Evolutionary conservation across 2,888 invertebrate species (phyloP).

Genomic region (Drosophila subquinaria): DNA sequence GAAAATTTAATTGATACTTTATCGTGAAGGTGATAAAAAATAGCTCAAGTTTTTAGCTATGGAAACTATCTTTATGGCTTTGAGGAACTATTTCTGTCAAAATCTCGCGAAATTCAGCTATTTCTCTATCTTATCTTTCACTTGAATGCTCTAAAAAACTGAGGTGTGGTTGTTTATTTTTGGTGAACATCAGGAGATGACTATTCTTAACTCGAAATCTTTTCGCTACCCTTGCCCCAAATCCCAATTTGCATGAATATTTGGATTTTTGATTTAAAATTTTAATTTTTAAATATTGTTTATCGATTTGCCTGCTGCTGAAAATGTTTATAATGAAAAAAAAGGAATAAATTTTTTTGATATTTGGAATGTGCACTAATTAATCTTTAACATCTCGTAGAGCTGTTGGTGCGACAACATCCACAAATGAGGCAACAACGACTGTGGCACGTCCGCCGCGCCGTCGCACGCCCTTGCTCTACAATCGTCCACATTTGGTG

Average conservation of each 20-base stretch:
- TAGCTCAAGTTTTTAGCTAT: not conserved
- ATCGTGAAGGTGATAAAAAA: not conserved
- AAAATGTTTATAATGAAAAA: slow-evolving; percentile 1
- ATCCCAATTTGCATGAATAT: slow-evolving; percentile 35
- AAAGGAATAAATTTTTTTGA: not conserved
- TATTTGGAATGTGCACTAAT: not conserved
- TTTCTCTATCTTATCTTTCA: slow-evolving; percentile 12
- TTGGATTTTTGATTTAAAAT: slow-evolving; percentile 20
- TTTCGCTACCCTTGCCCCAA: too few relatives aligned
- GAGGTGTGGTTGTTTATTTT: slow-evolving; percentile 1
- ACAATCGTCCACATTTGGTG: slow-evolving; percentile 73
- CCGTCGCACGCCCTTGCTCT: slow-evolving; percentile 73
- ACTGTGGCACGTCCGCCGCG: slow-evolving; percentile 59
- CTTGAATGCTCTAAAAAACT: not conserved
- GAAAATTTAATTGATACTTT: too few relatives aligned
- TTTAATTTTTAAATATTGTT: not conserved
- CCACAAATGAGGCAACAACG: slow-evolving; percentile 8
- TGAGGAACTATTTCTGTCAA: not conserved
- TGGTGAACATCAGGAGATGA: not conserved
- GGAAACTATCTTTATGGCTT: slow-evolving; percentile 3
- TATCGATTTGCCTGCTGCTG: slow-evolving; percentile 31
- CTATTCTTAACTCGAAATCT: not conserved
- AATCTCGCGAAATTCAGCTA: not conserved
- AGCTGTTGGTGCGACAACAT: slow-evolving; percentile 16
- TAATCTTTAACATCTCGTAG: slow-evolving; percentile 2